Percentiles rank a stretch among this genome's conserved stretches.
Evolutionary conservation across 1,140 invertebrate genomes (phyloP).

Genomic region (Scylla paramamosain): DNA sequence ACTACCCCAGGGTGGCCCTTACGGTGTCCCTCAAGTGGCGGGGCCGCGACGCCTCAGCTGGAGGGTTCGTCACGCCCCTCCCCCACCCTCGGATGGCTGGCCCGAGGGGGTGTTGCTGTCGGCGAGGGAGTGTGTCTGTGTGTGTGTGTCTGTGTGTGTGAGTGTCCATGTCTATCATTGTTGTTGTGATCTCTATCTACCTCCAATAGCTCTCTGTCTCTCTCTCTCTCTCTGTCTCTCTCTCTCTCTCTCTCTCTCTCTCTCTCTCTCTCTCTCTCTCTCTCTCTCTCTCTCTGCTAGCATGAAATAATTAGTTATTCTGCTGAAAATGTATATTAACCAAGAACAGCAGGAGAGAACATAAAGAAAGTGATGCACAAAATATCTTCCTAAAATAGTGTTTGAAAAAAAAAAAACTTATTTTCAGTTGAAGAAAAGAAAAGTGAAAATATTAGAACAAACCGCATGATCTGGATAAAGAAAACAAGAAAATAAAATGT

Average conservation of each 20-base stretch:
- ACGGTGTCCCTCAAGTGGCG: background rate
- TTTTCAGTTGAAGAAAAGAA: background rate
- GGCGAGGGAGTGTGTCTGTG: background rate
- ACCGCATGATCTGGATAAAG: background rate
- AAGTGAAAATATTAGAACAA: background rate
- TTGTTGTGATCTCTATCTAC: background rate
- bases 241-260: constrained; percentile 24
- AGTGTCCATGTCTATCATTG: background rate
- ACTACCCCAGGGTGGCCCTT: background rate
- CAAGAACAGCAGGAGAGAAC: background rate
- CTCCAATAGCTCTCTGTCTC: background rate
- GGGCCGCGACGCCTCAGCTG: background rate
- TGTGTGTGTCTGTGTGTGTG: constrained; percentile 19
- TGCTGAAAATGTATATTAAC: background rate
- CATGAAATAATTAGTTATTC: background rate
- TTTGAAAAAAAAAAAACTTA: background rate
- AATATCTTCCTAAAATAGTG: background rate
- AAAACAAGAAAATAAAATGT: background rate
- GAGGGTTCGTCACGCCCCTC: background rate
- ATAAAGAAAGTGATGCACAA: background rate
- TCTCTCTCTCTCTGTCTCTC: background rate
- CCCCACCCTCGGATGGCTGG: background rate
- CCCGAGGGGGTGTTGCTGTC: background rate
- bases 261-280: constrained; percentile 27
- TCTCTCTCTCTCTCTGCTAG: background rate